Conservation (phyloP, 2,113 vertebrate species). For the Chionis minor region DNA sequence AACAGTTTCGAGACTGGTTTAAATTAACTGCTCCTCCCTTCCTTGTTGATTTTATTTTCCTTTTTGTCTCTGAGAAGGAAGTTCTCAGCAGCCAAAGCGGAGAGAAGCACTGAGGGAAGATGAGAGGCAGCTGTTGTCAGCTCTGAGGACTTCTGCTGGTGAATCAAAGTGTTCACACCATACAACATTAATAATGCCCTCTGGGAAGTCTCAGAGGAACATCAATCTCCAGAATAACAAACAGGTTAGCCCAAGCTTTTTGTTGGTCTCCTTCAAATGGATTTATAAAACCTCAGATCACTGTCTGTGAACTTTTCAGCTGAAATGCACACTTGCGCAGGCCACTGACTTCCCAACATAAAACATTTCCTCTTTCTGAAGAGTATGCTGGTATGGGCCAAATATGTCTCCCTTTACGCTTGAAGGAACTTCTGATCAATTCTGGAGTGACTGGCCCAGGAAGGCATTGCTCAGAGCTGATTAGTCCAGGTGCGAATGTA, state of each 20-base stretch:
- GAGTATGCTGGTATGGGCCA: not conserved
- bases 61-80: slow-evolving; percentile 8
- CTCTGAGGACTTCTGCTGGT: not conserved
- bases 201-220: not conserved
- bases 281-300: not conserved
- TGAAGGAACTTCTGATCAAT: not conserved
- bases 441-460: not conserved
- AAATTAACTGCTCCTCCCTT: not conserved
- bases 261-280: not conserved
- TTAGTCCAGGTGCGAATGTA: not conserved
- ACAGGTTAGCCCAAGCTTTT: not conserved
- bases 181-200: not conserved
- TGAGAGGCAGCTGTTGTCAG: not conserved
- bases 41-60: not conserved
- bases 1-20: not conserved
- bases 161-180: not conserved
- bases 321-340: not conserved
- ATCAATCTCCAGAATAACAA: not conserved
- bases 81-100: not conserved
- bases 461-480: not conserved
- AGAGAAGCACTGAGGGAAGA: not conserved
- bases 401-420: not conserved
- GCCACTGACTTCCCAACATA: not conserved
- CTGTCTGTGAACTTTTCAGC: not conserved
- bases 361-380: not conserved